phyloP scores from a whole-genome alignment of 1,140 invertebrate genomes.

The Bombus sibiricus region DNA sequence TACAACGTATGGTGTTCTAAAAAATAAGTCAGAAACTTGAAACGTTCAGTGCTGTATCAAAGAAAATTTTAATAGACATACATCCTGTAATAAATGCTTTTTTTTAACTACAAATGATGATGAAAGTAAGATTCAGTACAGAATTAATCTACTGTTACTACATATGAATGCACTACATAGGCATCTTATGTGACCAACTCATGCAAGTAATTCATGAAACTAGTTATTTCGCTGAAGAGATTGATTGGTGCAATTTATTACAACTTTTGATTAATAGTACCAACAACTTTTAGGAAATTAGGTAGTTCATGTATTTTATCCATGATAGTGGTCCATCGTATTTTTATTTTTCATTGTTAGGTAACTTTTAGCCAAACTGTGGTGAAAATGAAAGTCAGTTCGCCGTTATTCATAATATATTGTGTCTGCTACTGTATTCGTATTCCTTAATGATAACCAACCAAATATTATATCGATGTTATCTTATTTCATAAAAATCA shows the following conservation, averaged over 20 bases:
- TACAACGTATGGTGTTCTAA: no score
- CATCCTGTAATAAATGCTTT: background rate
- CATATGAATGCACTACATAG: background rate
- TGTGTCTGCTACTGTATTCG: background rate
- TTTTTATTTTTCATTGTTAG: background rate
- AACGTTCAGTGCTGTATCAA: background rate
- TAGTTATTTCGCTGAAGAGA: no score
- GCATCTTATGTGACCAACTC: background rate
- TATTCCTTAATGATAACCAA: background rate
- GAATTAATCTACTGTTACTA: background rate
- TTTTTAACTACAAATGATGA: background rate
- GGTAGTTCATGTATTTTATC: background rate
- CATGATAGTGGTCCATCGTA: background rate
- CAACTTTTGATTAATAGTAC: no score
- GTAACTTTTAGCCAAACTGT: background rate
- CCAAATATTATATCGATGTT: background rate
- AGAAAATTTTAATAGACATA: background rate
- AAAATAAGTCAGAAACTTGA: background rate
- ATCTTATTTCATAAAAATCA: background rate
- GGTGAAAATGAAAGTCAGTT: background rate
- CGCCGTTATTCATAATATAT: background rate
- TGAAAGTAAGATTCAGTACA: background rate
- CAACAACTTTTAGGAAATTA: background rate
- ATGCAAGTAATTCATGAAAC: no score
- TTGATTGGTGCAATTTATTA: no score